These are phyloP conservation scores for Ophioderma brevispina DNA, from an alignment of 35 echinoderm and acorn worm genomes.

Conservation along the genomic window DNA sequence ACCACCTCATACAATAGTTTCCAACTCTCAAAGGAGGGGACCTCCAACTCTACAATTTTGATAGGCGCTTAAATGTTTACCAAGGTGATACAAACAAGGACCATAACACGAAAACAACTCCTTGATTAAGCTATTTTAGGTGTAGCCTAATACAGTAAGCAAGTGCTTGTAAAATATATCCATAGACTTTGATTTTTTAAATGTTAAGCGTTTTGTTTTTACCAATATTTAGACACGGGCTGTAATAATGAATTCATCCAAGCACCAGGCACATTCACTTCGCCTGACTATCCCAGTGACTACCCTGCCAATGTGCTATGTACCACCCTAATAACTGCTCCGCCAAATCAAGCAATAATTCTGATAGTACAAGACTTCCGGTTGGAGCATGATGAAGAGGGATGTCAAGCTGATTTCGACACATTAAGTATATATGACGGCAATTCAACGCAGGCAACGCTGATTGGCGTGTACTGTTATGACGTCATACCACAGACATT, in stretches of 20 bases:
- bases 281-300: neutral
- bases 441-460: neutral
- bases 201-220: neutral
- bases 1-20: too few species aligned
- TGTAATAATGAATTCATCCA: neutral
- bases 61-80: too few species aligned
- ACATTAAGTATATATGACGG: neutral
- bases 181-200: too few species aligned
- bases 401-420: neutral
- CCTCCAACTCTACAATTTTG: too few species aligned
- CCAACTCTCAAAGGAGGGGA: too few species aligned
- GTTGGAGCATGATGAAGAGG: neutral
- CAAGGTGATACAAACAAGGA: too few species aligned
- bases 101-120: too few species aligned
- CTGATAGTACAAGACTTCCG: neutral
- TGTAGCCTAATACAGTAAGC: too few species aligned
- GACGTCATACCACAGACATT: neutral
- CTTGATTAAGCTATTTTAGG: too few species aligned
- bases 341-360: neutral
- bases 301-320: neutral
- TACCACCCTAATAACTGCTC: neutral
- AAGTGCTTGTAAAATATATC: too few species aligned
- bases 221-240: neutral
- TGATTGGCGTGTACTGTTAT: neutral
- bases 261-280: neutral